These are phyloP conservation scores for Sinhomidia bicolor DNA, from an alignment of 2,888 invertebrate genomes.

Conservation along the genomic window DNA sequence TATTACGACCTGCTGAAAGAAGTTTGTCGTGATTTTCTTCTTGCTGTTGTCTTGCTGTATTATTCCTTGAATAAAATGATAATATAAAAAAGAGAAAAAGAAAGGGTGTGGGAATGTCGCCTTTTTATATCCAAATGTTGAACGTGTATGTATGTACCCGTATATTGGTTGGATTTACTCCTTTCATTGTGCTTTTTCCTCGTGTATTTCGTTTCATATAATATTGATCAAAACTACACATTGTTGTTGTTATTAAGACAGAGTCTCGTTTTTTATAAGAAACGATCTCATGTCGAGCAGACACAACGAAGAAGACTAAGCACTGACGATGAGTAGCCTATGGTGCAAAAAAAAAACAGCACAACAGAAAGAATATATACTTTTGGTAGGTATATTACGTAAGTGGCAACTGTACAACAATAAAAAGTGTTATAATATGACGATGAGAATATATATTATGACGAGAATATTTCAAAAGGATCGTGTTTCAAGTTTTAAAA, in stretches of 20 bases:
- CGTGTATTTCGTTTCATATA: background rate
- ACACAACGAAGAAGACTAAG: conserved; percentile 40
- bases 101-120: conserved; percentile 71
- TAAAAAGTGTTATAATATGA: background rate
- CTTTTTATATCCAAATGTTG: conserved; percentile 40
- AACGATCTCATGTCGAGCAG: conserved; percentile 63
- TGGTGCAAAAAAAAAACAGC: conserved; percentile 13
- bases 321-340: too few species aligned
- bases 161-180: background rate
- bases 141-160: background rate
- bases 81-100: background rate
- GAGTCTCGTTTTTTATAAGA: conserved; percentile 14
- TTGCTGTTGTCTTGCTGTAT: background rate
- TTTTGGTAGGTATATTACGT: background rate
- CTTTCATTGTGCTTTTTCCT: background rate
- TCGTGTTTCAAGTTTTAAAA: conserved; percentile 65
- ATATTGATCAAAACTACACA: conserved; percentile 15
- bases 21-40: conserved; percentile 55
- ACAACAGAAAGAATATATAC: background rate
- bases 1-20: conserved; percentile 59
- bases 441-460: background rate
- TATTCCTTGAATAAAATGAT: background rate
- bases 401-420: background rate
- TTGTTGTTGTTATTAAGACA: background rate
- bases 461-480: conserved; percentile 50